Evolutionary conservation across 2,797 vertebrate species (phyloP).

Genomic region (Lophura swinhoii): DNA sequence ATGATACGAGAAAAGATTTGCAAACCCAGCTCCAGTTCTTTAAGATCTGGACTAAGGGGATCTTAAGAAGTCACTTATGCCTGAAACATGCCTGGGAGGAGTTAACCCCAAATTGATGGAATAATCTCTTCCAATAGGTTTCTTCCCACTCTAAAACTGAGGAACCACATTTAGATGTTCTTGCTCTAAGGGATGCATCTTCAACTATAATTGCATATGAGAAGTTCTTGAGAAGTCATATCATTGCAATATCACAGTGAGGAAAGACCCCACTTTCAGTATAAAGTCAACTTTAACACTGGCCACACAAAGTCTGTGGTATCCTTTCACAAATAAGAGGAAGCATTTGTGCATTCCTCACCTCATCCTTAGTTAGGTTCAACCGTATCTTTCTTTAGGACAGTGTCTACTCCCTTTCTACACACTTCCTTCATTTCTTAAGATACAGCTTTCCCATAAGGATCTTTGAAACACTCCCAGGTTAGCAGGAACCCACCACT

Average conservation of each 20-base stretch:
- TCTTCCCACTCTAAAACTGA: not conserved
- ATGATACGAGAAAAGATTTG: not conserved
- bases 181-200: not conserved
- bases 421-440: not conserved
- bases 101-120: not conserved
- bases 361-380: not conserved
- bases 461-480: not conserved
- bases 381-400: not conserved
- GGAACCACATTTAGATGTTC: not conserved
- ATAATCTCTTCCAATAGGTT: not conserved
- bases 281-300: not conserved
- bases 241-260: not conserved
- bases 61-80: not conserved
- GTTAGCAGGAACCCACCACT: not conserved
- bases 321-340: not conserved
- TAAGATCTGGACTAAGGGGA: not conserved
- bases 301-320: not conserved
- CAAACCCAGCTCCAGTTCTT: not conserved
- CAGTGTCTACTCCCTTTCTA: not conserved
- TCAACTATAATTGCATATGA: too few relatives aligned
- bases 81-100: not conserved
- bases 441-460: not conserved
- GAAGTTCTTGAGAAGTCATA: too few relatives aligned
- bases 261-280: not conserved
- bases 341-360: accelerated